Conservation (phyloP, 2,797 vertebrate species). For the Brachyalestes nurse region DNA sequence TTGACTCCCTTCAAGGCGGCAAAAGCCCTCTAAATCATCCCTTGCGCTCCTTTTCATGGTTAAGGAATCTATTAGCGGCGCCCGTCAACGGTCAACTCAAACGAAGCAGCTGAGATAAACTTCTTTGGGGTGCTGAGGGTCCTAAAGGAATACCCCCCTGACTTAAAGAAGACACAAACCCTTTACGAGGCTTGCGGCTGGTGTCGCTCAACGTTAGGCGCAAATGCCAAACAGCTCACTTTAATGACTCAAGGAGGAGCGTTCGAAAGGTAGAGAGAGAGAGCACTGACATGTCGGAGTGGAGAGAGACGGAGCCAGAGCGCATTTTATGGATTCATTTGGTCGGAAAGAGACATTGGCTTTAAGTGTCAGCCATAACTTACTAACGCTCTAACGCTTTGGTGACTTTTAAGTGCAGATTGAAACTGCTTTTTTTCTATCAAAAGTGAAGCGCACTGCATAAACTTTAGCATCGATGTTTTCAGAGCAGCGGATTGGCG, state of each 20-base stretch:
- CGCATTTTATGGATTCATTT: conserved; percentile 75
- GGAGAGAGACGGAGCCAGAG: conserved; percentile 32
- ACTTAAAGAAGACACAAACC: conserved; percentile 71
- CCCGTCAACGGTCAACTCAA: conserved; percentile 18
- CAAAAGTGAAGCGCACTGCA: neutral
- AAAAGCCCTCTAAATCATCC: conserved; percentile 37
- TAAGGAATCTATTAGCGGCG: conserved; percentile 25
- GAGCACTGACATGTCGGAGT: conserved; percentile 51
- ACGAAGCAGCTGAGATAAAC: neutral
- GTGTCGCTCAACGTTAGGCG: conserved; percentile 64
- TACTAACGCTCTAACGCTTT: conserved; percentile 58
- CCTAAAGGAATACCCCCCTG: conserved; percentile 53
- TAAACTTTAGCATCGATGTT: neutral
- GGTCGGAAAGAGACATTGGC: conserved; percentile 73
- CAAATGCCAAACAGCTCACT: conserved; percentile 77
- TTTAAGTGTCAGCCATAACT: conserved; percentile 69
- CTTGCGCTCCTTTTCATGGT: conserved; percentile 32
- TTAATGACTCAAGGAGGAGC: conserved; percentile 57
- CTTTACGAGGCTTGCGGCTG: conserved; percentile 72
- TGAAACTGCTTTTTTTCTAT: conserved; percentile 49
- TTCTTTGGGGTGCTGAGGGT: conserved; percentile 7
- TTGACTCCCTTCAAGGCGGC: conserved; percentile 8
- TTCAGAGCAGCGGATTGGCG: neutral
- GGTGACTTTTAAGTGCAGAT: conserved; percentile 71
- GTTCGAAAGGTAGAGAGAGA: conserved; percentile 60